Conservation (phyloP, 2,888 invertebrate genomes). For the Napeogenes sylphis region DNA sequence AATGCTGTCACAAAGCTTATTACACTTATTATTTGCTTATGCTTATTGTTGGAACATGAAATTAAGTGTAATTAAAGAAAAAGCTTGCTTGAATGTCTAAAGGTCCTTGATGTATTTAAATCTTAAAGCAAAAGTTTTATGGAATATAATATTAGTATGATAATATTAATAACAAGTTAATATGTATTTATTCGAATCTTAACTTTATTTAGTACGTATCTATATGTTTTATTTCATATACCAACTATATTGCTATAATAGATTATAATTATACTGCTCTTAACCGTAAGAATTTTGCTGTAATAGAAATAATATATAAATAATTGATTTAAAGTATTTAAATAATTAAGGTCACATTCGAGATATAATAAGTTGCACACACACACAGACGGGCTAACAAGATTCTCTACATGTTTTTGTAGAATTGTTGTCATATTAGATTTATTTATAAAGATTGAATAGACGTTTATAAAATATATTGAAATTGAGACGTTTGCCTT, state of each 20-base stretch:
- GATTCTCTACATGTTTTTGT: constrained; percentile 15
- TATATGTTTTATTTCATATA: background rate
- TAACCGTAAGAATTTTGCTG: constrained; percentile 13
- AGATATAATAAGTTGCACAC: constrained; percentile 11
- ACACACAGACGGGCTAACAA: constrained; percentile 12
- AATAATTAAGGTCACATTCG: constrained; percentile 18
- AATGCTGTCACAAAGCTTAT: constrained; percentile 3
- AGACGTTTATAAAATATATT: too few relatives aligned
- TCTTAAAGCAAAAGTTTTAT: background rate
- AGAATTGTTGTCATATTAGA: background rate
- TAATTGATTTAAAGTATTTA: constrained; percentile 29
- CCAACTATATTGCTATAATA: background rate
- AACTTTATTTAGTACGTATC: background rate
- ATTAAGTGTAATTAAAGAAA: background rate
- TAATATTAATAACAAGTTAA: too few relatives aligned
- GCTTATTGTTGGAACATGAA: background rate
- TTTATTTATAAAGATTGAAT: too few relatives aligned
- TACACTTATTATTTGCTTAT: background rate
- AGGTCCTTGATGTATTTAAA: background rate
- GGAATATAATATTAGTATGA: background rate
- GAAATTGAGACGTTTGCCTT: too few relatives aligned
- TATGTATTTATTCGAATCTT: background rate
- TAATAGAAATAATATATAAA: constrained; percentile 8
- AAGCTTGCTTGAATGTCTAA: background rate
- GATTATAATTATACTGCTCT: constrained; percentile 8